phyloP scores from a whole-genome alignment of 2,797 vertebrate genomes.

The Centroberyx gerrardi region DNA sequence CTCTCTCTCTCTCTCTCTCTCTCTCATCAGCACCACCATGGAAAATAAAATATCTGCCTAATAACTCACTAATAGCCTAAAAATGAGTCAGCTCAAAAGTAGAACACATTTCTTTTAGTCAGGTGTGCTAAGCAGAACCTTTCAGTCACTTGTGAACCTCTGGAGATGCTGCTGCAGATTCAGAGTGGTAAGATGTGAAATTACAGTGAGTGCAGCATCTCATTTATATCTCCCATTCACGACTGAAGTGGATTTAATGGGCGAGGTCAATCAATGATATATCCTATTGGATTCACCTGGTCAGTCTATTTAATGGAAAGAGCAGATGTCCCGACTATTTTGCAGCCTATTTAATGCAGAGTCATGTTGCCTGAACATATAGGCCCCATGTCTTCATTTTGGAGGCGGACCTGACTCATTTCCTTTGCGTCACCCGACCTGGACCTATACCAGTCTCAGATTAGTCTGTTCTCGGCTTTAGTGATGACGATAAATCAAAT shows the following conservation, averaged over 20 bases:
- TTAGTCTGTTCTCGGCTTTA: not conserved
- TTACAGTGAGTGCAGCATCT: no score
- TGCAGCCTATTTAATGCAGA: no score
- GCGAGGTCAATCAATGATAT: no score
- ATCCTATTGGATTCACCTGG: no score
- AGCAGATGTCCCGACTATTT: no score
- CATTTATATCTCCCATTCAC: no score
- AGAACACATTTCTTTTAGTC: not conserved
- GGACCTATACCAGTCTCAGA: not conserved
- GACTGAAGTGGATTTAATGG: no score
- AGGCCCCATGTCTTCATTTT: not conserved
- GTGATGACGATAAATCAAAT: not conserved
- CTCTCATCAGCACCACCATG: not conserved
- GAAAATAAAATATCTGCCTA: conserved; percentile 58
- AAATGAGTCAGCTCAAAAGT: conserved; percentile 25
- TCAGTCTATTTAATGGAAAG: no score
- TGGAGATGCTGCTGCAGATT: no score
- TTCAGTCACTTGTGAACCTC: conserved; percentile 1
- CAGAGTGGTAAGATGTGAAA: no score
- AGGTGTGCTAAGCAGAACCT: conserved; percentile 21
- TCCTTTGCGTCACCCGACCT: conserved; percentile 18
- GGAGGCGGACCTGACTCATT: not conserved
- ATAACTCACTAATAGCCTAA: conserved; percentile 39
- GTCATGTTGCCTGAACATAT: not conserved
- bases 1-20: not conserved